These are phyloP conservation scores for Eumaeus atala DNA, from an alignment of 1,140 invertebrate species.

Conservation along the genomic window DNA sequence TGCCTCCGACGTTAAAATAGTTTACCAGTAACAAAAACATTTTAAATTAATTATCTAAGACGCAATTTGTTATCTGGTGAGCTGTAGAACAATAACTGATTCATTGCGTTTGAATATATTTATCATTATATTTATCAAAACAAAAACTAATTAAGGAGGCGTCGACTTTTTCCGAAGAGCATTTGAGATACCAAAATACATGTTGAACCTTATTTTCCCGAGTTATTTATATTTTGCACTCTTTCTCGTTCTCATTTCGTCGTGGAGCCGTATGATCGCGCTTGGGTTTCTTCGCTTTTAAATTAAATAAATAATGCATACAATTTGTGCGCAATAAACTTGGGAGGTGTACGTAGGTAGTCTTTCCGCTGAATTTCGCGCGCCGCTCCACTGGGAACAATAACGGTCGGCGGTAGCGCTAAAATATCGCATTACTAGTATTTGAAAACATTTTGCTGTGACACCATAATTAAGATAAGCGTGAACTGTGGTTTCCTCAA, in stretches of 20 bases:
- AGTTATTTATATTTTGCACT: constrained; percentile 42
- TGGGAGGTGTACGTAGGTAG: constrained; percentile 56
- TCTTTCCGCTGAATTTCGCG: constrained; percentile 54
- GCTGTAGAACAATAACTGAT: too few relatives aligned
- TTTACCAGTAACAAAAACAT: too few relatives aligned
- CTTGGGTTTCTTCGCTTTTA: constrained; percentile 67
- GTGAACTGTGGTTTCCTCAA: too few relatives aligned
- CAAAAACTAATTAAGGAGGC: too few relatives aligned
- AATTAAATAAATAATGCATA: constrained; percentile 73
- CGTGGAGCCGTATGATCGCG: constrained; percentile 53
- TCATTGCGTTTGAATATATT: too few relatives aligned
- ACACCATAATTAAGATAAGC: too few relatives aligned
- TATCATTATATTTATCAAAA: too few relatives aligned
- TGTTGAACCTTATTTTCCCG: constrained; percentile 24
- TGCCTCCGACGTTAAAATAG: too few relatives aligned
- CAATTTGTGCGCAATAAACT: constrained; percentile 69
- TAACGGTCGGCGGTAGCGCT: constrained; percentile 41
- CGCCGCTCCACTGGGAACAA: constrained; percentile 55
- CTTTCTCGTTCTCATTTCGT: constrained; percentile 53
- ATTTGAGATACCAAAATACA: constrained; percentile 16
- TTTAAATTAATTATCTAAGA: too few relatives aligned
- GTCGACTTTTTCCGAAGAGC: background rate
- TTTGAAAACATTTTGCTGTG: background rate
- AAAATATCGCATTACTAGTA: constrained; percentile 34
- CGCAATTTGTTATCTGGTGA: too few relatives aligned